Conservation (phyloP, 1,140 invertebrate species). For the Drosophila nannoptera region DNA sequence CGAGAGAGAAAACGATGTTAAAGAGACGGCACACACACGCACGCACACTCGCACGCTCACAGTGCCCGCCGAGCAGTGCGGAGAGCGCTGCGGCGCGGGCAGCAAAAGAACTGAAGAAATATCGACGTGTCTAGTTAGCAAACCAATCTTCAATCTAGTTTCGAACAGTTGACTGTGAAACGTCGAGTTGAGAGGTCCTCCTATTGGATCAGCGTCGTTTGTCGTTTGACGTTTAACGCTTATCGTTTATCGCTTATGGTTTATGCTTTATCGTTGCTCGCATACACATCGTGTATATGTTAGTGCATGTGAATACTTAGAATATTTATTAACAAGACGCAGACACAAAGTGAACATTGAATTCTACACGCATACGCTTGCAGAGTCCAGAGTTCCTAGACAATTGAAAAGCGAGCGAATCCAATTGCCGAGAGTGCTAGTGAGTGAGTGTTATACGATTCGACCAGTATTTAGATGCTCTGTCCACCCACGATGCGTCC, state of each 20-base stretch:
- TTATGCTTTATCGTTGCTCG: slow-evolving; percentile 37
- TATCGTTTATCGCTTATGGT: slow-evolving; percentile 26
- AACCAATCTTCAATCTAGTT: slow-evolving; percentile 79
- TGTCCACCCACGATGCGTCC: slow-evolving; percentile 77
- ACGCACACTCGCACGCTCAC: slow-evolving; percentile 16
- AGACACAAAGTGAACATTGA: slow-evolving; percentile 28
- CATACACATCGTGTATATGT: slow-evolving; percentile 4
- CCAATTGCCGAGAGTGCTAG: slow-evolving; percentile 8
- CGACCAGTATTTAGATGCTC: slow-evolving; percentile 66
- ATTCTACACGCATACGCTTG: background rate
- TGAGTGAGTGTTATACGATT: slow-evolving; percentile 10
- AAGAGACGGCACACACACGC: slow-evolving; percentile 45
- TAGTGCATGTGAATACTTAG: background rate
- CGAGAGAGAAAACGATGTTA: slow-evolving; percentile 55
- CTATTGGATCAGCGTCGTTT: slow-evolving; percentile 66
- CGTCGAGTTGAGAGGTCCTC: slow-evolving; percentile 78
- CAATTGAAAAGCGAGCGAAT: background rate
- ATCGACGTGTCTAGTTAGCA: slow-evolving; percentile 79
- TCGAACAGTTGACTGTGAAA: slow-evolving; percentile 78
- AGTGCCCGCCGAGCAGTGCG: slow-evolving; percentile 29
- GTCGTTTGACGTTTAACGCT: slow-evolving; percentile 38
- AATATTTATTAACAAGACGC: slow-evolving; percentile 33
- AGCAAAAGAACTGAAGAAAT: slow-evolving; percentile 78
- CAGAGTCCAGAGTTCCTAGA: slow-evolving; percentile 7
- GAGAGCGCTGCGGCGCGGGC: slow-evolving; percentile 45